Conservation (phyloP, 2,888 invertebrate species). For the Stenodema calcarata region DNA sequence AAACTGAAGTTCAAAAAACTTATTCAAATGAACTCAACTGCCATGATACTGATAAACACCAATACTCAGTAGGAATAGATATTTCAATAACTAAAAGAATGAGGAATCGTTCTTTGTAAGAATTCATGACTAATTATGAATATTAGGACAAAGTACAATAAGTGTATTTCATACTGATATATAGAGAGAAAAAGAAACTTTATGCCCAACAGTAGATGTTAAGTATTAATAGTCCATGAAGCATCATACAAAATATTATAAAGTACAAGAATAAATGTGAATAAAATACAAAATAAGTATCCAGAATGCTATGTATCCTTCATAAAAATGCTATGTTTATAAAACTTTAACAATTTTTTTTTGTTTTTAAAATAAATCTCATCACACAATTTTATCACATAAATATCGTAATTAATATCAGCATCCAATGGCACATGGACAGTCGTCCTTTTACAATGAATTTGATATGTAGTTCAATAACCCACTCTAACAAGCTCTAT, state of each 20-base stretch:
- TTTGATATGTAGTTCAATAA: slow-evolving; percentile 20
- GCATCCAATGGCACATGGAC: slow-evolving; percentile 21
- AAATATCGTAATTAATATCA: slow-evolving; percentile 11
- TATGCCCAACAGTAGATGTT: background rate
- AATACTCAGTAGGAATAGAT: background rate
- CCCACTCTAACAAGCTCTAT: slow-evolving; percentile 4
- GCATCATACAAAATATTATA: background rate
- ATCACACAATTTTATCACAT: slow-evolving; percentile 20
- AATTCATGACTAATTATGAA: background rate
- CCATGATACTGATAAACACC: background rate
- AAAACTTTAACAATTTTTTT: background rate
- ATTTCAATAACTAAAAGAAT: background rate
- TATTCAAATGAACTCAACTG: background rate
- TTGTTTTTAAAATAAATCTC: background rate
- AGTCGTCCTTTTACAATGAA: background rate
- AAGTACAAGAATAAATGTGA: slow-evolving; percentile 11
- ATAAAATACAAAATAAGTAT: slow-evolving; percentile 10
- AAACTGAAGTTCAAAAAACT: background rate
- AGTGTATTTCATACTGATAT: background rate
- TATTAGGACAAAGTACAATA: background rate
- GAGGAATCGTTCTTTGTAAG: background rate
- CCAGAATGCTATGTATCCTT: background rate
- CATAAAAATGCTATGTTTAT: background rate
- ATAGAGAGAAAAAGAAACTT: background rate
- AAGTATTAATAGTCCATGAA: background rate